Conservation (phyloP, 1,140 invertebrate species). For the Centruroides vittatus region DNA sequence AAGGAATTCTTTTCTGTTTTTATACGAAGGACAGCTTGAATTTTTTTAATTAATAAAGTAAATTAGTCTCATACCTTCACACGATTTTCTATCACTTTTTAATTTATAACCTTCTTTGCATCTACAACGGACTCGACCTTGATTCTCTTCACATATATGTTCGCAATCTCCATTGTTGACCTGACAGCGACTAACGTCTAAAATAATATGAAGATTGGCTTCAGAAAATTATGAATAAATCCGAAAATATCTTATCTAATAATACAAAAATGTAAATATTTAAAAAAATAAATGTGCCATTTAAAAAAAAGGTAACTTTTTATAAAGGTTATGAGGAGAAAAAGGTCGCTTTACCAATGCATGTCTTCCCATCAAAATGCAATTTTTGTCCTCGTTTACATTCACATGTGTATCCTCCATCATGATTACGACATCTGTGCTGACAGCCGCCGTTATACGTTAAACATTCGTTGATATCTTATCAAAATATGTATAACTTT, state of each 20-base stretch:
- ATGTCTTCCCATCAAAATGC: constrained; percentile 10
- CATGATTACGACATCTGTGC: constrained; percentile 10
- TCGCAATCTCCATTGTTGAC: constrained; percentile 14
- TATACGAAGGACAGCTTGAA: no score
- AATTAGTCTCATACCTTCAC: constrained; percentile 2
- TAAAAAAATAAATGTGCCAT: no score
- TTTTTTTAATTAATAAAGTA: no score
- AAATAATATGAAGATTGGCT: neutral
- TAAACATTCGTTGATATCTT: constrained; percentile 14
- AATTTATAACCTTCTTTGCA: constrained; percentile 9
- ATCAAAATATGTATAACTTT: no score
- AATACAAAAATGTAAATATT: no score
- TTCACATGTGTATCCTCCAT: constrained; percentile 14
- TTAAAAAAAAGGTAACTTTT: no score
- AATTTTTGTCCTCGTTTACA: constrained; percentile 12
- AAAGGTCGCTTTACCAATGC: constrained; percentile 8
- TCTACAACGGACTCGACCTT: constrained; percentile 3
- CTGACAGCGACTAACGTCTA: constrained; percentile 1
- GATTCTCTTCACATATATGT: constrained; percentile 10
- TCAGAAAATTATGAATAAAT: neutral
- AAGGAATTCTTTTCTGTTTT: no score
- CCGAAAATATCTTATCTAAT: no score
- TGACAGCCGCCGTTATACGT: constrained; percentile 14
- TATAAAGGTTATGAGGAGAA: no score
- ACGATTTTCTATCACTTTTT: constrained; percentile 10